Conservation (phyloP, 2,113 vertebrate genomes). For the Pica pica region DNA sequence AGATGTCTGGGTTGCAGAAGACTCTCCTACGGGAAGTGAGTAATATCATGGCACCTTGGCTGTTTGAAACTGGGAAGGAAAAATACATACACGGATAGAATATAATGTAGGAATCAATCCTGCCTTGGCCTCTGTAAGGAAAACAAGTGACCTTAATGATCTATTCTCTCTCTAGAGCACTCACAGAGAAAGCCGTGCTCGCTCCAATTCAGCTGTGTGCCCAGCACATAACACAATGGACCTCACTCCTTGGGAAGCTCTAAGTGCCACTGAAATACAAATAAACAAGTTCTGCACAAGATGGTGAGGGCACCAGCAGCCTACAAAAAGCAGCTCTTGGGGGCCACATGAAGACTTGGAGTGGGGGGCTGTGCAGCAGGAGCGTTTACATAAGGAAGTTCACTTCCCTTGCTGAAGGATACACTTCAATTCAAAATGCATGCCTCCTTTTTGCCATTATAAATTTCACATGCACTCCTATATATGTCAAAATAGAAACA, state of each 20-base stretch:
- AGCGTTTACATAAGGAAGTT: background rate
- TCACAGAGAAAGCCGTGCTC: slow-evolving; percentile 53
- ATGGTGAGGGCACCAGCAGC: slow-evolving; percentile 52
- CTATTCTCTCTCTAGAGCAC: slow-evolving; percentile 66
- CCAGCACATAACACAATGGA: slow-evolving; percentile 49
- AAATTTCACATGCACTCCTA: background rate
- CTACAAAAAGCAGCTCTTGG: slow-evolving; percentile 40
- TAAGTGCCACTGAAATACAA: slow-evolving; percentile 53
- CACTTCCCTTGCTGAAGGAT: background rate
- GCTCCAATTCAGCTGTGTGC: slow-evolving; percentile 51
- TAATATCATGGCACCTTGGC: background rate
- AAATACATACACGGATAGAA: slow-evolving; percentile 32
- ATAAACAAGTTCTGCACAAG: slow-evolving; percentile 60
- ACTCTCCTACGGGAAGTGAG: background rate
- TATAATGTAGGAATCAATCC: slow-evolving; percentile 57
- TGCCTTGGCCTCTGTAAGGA: slow-evolving; percentile 42
- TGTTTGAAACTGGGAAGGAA: background rate
- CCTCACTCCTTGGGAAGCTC: slow-evolving; percentile 50
- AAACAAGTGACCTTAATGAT: slow-evolving; percentile 67
- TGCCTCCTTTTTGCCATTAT: background rate
- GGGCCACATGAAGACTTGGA: slow-evolving; percentile 7
- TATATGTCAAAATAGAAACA: background rate
- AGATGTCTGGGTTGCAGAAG: background rate
- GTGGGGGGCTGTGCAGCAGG: background rate
- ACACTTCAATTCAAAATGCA: background rate